Evolutionary conservation across 2,113 vertebrate genomes (phyloP), one percentile per base, ranked within the genome.

Genomic region (Pica pica): DNA sequence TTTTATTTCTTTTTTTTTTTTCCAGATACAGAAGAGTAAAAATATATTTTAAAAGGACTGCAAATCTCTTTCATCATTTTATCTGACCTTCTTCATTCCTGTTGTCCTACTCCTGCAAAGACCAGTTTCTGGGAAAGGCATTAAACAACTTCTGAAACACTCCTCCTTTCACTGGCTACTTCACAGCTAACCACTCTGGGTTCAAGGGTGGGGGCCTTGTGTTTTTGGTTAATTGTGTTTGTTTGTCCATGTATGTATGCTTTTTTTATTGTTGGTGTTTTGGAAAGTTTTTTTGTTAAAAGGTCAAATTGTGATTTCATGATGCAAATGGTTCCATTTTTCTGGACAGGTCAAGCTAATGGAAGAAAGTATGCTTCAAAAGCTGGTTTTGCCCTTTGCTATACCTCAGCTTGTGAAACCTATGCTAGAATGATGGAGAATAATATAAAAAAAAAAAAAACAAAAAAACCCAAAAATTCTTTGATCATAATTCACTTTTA

Each of bases 11-110:
- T 41, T 41, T 41, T 39, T 41, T 95, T 68, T 20, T 97, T 10
- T 30, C 87, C 98, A 99, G 98, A 98, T 98, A 97, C 90, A 2
- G 98, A 99, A 97, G 98, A 99, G 52, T 98, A 98, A 97, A 98
- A 97, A 80, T 89, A 81, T 83, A 67, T 50, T 75, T 0, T 0
- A 2, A 98, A 93, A 97, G 95, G 97, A 97, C 98, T 97, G 95
- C 96, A 98, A 97, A 90, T 98, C 97, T 98, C 94, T 98, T 96
- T 95, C 97, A 83, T 95, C 98, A 96, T 97, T 98, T 98, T 98
- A 98, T 96, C 97, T 98, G 97, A 97, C 96, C 97, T 98, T 95
- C 98, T 97, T 97, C 97, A 97, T 96, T 98, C 91, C 95, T 87
- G 84, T 98, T 87, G 95, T 98, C 80, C 96, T 96, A 67, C 92